Evolutionary conservation across 92 coral and sea anemone species (phyloP).

Genomic region (Zoanthus solanderi): DNA sequence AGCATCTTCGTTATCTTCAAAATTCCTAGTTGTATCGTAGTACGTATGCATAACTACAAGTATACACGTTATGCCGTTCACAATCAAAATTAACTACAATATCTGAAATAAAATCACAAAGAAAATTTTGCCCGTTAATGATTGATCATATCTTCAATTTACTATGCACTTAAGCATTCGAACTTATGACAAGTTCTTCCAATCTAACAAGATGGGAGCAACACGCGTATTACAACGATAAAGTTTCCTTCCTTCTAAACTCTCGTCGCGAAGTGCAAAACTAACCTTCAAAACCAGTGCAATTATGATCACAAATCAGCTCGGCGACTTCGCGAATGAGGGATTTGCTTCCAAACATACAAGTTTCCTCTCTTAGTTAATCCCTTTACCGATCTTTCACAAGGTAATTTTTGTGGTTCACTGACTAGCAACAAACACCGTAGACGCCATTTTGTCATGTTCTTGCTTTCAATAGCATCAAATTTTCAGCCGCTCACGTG

Average conservation of each 20-base stretch:
- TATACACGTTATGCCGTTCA: background rate
- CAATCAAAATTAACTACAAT: background rate
- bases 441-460: conserved; percentile 49
- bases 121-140: background rate
- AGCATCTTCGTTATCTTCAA: background rate
- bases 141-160: background rate
- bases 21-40: background rate
- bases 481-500: conserved; percentile 35
- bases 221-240: background rate
- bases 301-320: background rate
- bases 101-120: background rate
- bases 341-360: background rate
- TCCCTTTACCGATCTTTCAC: conserved; percentile 3
- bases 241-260: background rate
- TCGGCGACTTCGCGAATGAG: background rate
- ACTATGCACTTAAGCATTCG: background rate
- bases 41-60: background rate
- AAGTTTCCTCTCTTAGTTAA: background rate
- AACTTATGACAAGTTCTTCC: conserved; percentile 2
- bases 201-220: background rate
- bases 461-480: conserved; percentile 34
- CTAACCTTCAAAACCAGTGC: background rate
- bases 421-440: conserved; percentile 41
- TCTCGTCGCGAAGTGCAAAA: background rate
- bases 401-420: conserved; percentile 29